Percentiles rank a stretch among this genome's conserved stretches.
phyloP scores from a whole-genome alignment of 2,113 vertebrate genomes.

The Carassius auratus region DNA sequence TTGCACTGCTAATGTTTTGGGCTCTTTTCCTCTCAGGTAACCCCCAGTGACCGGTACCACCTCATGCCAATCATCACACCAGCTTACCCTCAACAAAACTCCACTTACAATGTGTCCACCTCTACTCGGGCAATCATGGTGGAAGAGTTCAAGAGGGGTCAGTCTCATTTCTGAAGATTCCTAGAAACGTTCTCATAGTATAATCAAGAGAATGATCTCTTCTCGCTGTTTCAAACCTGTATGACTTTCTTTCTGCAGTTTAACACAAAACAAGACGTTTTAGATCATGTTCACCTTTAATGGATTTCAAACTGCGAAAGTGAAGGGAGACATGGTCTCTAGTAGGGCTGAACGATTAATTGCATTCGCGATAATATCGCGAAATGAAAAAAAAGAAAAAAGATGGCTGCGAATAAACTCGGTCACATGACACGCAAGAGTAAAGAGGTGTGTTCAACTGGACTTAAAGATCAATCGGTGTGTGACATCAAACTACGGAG shows the following conservation, averaged over 20 bases:
- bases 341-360: no score
- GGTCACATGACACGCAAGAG: no score
- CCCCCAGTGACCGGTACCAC: constrained; percentile 90
- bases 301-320: no score
- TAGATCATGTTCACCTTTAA: neutral
- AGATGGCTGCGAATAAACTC: no score
- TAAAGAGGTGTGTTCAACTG: no score
- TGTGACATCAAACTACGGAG: no score
- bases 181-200: neutral
- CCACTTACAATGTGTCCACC: constrained; percentile 89
- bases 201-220: neutral
- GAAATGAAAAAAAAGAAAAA: no score
- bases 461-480: no score
- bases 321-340: no score
- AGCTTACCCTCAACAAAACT: constrained; percentile 93
- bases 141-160: constrained; percentile 91
- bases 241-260: neutral
- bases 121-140: constrained; percentile 90
- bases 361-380: no score
- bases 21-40: constrained; percentile 76
- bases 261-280: neutral
- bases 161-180: constrained; percentile 60
- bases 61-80: constrained; percentile 96
- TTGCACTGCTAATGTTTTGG: constrained; percentile 46
- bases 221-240: neutral